Conservation (phyloP, 2,888 invertebrate genomes). For the Liopterus haemorrhoidalis region DNA sequence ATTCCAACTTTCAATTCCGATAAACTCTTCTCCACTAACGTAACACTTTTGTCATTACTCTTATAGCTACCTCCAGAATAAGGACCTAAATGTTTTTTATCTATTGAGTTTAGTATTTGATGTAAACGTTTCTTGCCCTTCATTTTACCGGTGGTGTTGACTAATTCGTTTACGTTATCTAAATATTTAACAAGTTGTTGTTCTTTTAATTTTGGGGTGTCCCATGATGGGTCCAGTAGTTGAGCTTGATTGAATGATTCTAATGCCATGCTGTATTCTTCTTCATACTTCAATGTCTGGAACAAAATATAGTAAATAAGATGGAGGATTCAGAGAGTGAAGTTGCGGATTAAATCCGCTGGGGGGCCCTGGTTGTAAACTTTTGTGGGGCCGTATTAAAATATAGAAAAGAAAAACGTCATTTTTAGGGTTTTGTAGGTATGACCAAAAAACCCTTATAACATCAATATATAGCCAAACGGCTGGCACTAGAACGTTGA, state of each 20-base stretch:
- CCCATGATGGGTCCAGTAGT: constrained; percentile 71
- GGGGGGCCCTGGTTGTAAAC: too few relatives aligned
- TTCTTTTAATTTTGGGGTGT: constrained; percentile 57
- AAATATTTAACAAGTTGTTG: constrained; percentile 60
- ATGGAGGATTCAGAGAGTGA: too few relatives aligned
- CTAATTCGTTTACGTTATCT: constrained; percentile 56
- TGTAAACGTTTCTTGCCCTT: constrained; percentile 68
- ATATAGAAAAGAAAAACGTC: not conserved
- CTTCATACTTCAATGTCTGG: constrained; percentile 73
- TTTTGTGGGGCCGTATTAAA: too few relatives aligned
- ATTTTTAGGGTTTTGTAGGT: too few relatives aligned
- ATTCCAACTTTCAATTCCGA: constrained; percentile 55
- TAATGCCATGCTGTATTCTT: constrained; percentile 65
- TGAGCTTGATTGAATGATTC: constrained; percentile 62
- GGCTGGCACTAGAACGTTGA: too few relatives aligned
- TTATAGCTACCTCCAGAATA: constrained; percentile 57
- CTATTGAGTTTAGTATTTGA: constrained; percentile 63
- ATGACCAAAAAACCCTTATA: too few relatives aligned
- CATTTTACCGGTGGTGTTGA: constrained; percentile 63
- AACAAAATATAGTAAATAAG: too few relatives aligned
- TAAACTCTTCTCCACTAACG: constrained; percentile 49
- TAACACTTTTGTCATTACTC: constrained; percentile 48
- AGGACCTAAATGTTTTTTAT: constrained; percentile 63
- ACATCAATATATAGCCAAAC: too few relatives aligned
- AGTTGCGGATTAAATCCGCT: too few relatives aligned